These are phyloP conservation scores for Anguilla rostrata DNA, from an alignment of 2,113 vertebrate species.

Conservation along the genomic window DNA sequence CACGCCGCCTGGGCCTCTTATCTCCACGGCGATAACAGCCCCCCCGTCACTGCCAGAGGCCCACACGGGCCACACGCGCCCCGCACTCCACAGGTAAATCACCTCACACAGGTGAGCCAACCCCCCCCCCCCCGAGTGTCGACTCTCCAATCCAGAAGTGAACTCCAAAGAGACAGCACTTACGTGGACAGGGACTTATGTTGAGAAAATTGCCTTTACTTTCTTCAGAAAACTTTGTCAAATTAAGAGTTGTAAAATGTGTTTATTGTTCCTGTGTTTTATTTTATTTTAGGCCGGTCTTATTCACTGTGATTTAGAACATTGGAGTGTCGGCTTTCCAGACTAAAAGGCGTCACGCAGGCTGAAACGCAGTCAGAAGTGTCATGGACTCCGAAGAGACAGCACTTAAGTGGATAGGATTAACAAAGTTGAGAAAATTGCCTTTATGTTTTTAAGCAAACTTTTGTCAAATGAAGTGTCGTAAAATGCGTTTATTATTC, in stretches of 20 bases:
- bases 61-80: slow-evolving; percentile 21
- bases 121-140: no score
- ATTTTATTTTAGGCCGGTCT: no score
- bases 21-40: slow-evolving; percentile 65
- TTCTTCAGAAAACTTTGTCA: no score
- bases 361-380: not conserved
- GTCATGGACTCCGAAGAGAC: not conserved
- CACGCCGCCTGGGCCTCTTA: slow-evolving; percentile 71
- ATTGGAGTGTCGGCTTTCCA: not conserved
- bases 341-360: slow-evolving; percentile 15
- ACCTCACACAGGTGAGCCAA: not conserved
- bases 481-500: not conserved
- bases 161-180: no score
- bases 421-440: not conserved
- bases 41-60: slow-evolving; percentile 52
- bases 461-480: not conserved
- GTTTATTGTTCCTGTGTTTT: no score
- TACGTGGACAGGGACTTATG: no score
- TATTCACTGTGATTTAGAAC: no score
- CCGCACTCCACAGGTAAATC: slow-evolving; percentile 38
- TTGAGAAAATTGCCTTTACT: no score
- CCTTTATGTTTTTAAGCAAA: not conserved
- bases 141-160: not conserved
- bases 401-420: not conserved
- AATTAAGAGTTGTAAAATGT: no score